phyloP scores from a whole-genome alignment of 1,140 invertebrate species.

The Drosophila oshimai region DNA sequence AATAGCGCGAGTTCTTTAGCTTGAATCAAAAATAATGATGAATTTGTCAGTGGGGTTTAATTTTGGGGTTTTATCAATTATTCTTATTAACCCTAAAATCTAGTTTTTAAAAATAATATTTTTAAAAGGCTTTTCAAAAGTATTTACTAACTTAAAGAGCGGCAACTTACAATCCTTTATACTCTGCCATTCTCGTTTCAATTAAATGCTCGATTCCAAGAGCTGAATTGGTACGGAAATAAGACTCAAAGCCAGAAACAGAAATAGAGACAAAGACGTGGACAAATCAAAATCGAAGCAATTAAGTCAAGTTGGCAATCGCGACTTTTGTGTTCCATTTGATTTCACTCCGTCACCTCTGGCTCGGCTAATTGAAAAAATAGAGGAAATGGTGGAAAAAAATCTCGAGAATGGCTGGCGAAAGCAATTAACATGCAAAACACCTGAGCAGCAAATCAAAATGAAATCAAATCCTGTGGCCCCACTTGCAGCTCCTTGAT shows the following conservation, averaged over 20 bases:
- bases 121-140: no score
- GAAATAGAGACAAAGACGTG: conserved; percentile 16
- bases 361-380: conserved; percentile 58
- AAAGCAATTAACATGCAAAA: conserved; percentile 80
- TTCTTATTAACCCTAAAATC: no score
- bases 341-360: conserved; percentile 38
- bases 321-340: conserved; percentile 35
- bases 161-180: no score
- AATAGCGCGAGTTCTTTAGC: no score
- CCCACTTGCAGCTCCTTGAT: conserved; percentile 1
- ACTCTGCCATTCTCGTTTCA: not conserved
- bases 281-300: conserved; percentile 51
- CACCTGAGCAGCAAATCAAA: conserved; percentile 62
- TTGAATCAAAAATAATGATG: no score
- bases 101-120: no score
- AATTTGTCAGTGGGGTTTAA: no score
- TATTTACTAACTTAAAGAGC: no score
- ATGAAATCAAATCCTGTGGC: conserved; percentile 51
- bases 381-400: not conserved
- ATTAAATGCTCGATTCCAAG: not conserved
- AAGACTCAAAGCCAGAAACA: not conserved
- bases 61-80: no score
- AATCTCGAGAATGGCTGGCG: conserved; percentile 9
- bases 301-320: conserved; percentile 59
- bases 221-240: not conserved